Evolutionary conservation across 2,888 invertebrate species (phyloP), one percentile per base, ranked within the genome.

Genomic region (Tetropium fuscum): DNA sequence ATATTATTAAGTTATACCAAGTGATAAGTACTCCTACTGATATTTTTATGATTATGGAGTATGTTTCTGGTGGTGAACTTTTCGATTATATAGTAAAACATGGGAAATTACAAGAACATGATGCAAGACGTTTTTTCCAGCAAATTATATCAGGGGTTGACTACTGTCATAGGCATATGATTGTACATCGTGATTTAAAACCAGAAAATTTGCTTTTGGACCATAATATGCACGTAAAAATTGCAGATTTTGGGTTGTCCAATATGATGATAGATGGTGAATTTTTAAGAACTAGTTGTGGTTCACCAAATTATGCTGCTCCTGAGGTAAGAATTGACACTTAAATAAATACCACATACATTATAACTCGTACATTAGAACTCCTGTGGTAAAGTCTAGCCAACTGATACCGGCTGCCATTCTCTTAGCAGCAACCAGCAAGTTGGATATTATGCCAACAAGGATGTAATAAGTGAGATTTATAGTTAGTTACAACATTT

Each of bases 211-310:
- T 99, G 40, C 84, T 98, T 3, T 83, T 98, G 2, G 98, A 98
- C 83, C 95, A 95, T 74, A 94, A 95, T 81, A 89, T 95, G 83
- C 98, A 98, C 83, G 99, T 99, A 0, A 99, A 99, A 84, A 99
- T 99, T 73, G 99, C 90, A 18, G 90, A 91, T 78, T 91, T 91
- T 82, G 97, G 98, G 25, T 84, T 99, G 6, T 98, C 98, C 0
- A 99, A 99, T 79, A 99, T 99, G 94, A 99, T 99, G 99, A 94
- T 96, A 87, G 99, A 99, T 82, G 99, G 99, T 32, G 99, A 99
- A 81, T 99, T 99, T 81, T 83, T 99, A 68, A 87, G 98, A 57
- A 99, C 99, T 1, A 97, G 97, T 53, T 99, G 99, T 84, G 99
- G 99, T 0, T 98, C 98, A 20, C 99, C 99, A 4, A 99, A 99